Conservation (phyloP, 2,888 invertebrate genomes). For the Eupithecia dodoneata region DNA sequence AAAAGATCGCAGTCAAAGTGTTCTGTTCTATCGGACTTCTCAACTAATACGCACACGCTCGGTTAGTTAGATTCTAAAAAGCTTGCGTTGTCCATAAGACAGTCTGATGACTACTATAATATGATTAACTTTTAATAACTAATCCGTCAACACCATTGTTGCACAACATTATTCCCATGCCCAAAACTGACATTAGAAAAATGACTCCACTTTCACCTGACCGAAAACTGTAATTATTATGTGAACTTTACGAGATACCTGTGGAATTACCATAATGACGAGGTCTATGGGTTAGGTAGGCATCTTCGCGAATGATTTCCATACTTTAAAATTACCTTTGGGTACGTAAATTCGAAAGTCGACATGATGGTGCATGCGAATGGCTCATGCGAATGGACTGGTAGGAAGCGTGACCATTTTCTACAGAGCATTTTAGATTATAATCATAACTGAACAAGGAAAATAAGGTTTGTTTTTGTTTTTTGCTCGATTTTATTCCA, state of each 20-base stretch:
- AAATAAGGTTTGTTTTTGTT: no score
- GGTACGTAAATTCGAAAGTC: constrained; percentile 6
- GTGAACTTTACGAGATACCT: constrained; percentile 41
- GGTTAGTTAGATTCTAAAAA: no score
- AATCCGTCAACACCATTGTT: constrained; percentile 31
- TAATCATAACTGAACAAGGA: background rate
- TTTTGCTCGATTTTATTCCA: no score
- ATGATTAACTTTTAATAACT: background rate
- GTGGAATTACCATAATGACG: constrained; percentile 27
- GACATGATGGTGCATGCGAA: background rate
- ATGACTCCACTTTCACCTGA: constrained; percentile 60
- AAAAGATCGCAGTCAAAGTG: no score
- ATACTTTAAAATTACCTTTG: background rate
- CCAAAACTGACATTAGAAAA: constrained; percentile 56
- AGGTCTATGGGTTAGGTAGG: background rate
- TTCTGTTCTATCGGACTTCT: no score
- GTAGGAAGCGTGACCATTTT: background rate
- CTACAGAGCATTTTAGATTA: background rate
- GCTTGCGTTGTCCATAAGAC: background rate
- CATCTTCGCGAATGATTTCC: constrained; percentile 2
- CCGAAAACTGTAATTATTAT: constrained; percentile 63
- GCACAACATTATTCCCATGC: constrained; percentile 45
- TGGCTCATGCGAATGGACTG: background rate
- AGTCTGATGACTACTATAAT: background rate
- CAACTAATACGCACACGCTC: no score